phyloP scores from a whole-genome alignment of 1,140 invertebrate species.

The Drosophila parabipectinata region DNA sequence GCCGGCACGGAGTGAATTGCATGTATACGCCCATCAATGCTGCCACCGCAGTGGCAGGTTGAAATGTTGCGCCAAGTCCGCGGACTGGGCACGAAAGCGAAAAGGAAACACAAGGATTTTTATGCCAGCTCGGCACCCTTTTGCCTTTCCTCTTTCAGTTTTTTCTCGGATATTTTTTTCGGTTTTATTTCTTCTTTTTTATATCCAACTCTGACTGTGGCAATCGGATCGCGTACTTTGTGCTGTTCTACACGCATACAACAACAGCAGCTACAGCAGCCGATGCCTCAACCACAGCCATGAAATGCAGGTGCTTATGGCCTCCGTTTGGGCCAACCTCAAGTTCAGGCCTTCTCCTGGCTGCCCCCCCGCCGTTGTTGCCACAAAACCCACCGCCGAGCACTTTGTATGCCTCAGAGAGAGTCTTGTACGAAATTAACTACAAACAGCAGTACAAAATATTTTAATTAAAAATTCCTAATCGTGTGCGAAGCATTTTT shows the following conservation, averaged over 20 bases:
- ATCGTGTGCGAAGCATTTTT: conserved; percentile 84
- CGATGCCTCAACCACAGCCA: conserved; percentile 19
- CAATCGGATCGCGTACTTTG: conserved; percentile 81
- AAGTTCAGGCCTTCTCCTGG: not conserved
- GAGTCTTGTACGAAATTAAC: conserved; percentile 79
- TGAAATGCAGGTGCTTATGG: conserved; percentile 73
- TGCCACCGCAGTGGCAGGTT: conserved; percentile 81
- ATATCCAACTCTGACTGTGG: conserved; percentile 52
- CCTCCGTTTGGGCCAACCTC: conserved; percentile 33
- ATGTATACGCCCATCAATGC: conserved; percentile 82
- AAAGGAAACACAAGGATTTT: conserved; percentile 64
- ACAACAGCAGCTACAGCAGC: conserved; percentile 45
- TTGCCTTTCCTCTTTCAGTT: conserved; percentile 21
- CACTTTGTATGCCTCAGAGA: conserved; percentile 68
- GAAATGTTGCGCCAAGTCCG: conserved; percentile 73
- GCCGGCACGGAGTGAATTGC: conserved; percentile 74
- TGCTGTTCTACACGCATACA: conserved; percentile 82
- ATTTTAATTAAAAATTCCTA: conserved; percentile 84
- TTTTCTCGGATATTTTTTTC: not conserved
- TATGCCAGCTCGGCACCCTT: conserved; percentile 63
- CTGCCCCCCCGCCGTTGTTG: not conserved
- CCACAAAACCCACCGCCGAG: conserved; percentile 9
- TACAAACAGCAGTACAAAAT: conserved; percentile 84
- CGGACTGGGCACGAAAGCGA: conserved; percentile 74
- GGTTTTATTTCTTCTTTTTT: not conserved